phyloP scores from a whole-genome alignment of 53 echinoderm and acorn worm genomes.

The Paracentrotus lividus region DNA sequence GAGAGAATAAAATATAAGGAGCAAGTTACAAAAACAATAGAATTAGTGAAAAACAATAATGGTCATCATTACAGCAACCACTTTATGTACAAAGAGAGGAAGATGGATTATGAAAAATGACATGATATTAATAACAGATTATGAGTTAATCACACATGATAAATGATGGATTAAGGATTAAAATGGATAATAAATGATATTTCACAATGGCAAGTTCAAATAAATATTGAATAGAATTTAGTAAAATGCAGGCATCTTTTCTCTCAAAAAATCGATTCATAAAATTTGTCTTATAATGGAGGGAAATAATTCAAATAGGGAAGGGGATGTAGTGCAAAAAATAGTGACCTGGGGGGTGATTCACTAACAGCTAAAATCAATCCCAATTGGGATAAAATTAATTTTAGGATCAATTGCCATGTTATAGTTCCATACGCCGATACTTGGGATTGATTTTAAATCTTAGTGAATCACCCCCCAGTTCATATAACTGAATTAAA shows the following conservation, averaged over 20 bases:
- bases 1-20: not conserved
- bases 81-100: not conserved
- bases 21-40: not conserved
- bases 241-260: not conserved
- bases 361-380: too few species aligned
- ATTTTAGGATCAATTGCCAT: too few species aligned
- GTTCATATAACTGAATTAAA: not conserved
- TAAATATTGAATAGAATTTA: not conserved
- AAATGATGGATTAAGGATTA: not conserved
- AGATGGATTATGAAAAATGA: not conserved
- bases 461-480: too few species aligned
- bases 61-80: too few species aligned
- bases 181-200: not conserved
- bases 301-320: not conserved
- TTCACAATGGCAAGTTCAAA: not conserved
- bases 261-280: not conserved
- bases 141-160: not conserved
- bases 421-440: too few species aligned
- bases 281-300: not conserved
- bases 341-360: too few species aligned
- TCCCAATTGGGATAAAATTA: too few species aligned
- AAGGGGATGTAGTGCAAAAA: not conserved
- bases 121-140: not conserved
- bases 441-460: too few species aligned
- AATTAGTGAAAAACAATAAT: not conserved